These are phyloP conservation scores for Conger conger DNA, from an alignment of 2,113 vertebrate genomes.

Conservation along the genomic window DNA sequence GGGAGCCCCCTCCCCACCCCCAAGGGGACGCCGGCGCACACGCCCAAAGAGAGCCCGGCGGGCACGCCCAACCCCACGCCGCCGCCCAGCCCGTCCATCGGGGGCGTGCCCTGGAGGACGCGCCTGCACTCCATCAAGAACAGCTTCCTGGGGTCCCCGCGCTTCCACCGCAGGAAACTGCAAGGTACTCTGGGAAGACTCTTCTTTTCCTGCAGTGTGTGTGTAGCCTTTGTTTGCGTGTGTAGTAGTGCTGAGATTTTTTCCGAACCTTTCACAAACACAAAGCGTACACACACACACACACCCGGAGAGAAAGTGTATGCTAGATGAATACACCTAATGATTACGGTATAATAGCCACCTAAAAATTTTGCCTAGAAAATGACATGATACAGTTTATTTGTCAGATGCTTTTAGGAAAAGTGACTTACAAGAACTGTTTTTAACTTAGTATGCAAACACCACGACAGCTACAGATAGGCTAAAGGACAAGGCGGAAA, in stretches of 20 bases:
- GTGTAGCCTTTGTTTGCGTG: not conserved
- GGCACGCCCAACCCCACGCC: constrained; percentile 96
- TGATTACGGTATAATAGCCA: not conserved
- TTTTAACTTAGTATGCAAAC: no score
- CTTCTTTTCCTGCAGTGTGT: not conserved
- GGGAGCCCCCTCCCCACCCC: constrained; percentile 97
- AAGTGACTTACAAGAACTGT: no score
- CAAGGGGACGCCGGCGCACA: constrained; percentile 97
- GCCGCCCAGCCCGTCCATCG: constrained; percentile 96
- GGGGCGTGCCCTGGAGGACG: constrained; percentile 95
- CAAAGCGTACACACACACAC: no score
- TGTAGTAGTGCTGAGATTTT: no score
- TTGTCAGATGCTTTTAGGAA: no score
- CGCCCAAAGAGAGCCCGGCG: constrained; percentile 95
- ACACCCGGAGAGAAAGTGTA: no score
- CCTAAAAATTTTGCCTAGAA: not conserved
- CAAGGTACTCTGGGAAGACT: constrained; percentile 74
- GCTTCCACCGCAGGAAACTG: constrained; percentile 98
- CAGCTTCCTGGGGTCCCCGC: constrained; percentile 95
- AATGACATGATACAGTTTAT: no score
- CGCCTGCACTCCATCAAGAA: constrained; percentile 99
- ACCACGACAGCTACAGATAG: not conserved
- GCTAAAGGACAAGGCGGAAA: not conserved
- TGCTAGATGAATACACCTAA: no score
- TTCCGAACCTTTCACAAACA: no score